Conservation (phyloP, 2,113 vertebrate genomes). For the Callaeas wilsoni region DNA sequence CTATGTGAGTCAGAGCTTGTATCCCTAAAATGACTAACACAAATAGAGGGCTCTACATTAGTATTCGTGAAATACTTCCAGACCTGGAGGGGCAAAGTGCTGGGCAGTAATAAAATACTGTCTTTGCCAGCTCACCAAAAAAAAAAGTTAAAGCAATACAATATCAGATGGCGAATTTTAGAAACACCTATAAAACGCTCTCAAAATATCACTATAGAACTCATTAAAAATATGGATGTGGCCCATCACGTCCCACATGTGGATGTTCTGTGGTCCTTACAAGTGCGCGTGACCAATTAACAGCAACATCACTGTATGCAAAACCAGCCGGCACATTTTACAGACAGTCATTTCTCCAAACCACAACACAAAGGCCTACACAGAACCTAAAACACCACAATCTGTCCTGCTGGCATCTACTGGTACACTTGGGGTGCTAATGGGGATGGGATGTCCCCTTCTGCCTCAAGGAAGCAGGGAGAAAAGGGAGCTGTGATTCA, state of each 20-base stretch:
- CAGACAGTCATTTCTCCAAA: neutral
- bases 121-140: neutral
- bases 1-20: neutral
- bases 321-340: neutral
- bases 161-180: neutral
- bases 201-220: neutral
- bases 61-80: neutral
- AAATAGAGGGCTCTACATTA: neutral
- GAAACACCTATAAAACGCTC: neutral
- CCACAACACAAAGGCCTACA: neutral
- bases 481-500: neutral
- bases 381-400: neutral
- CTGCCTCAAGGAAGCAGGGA: neutral
- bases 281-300: accelerated
- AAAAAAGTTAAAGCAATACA: neutral
- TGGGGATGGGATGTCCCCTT: neutral
- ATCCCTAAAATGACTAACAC: neutral
- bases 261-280: neutral
- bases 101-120: neutral
- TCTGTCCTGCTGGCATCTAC: neutral
- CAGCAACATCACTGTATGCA: neutral
- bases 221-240: neutral
- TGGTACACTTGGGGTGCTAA: neutral
- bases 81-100: neutral
- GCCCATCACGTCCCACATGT: neutral